Conservation (phyloP, 2,888 invertebrate species). For the Cephus runcator region DNA sequence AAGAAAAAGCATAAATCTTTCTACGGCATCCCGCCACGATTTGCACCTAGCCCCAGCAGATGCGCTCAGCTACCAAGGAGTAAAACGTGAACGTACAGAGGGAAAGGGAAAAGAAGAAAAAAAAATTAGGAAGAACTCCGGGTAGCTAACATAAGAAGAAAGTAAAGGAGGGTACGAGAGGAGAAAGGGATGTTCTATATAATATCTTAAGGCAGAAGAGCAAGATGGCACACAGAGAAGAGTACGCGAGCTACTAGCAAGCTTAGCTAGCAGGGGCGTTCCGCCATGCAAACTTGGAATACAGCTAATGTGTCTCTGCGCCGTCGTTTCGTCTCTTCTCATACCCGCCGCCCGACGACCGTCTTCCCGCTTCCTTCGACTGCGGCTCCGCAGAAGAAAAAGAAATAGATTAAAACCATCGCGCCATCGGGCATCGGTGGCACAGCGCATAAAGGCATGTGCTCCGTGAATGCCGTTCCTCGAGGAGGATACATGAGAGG, state of each 20-base stretch:
- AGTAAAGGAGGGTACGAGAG: neutral
- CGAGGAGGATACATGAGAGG: constrained; percentile 44
- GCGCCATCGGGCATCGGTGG: constrained; percentile 8
- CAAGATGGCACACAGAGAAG: constrained; percentile 8
- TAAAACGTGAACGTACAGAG: neutral
- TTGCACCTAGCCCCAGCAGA: constrained; percentile 5
- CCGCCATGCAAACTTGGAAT: constrained; percentile 64
- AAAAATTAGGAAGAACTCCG: neutral
- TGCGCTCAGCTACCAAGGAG: neutral
- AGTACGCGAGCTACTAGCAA: constrained; percentile 12
- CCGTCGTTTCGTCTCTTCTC: constrained; percentile 40
- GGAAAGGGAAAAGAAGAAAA: neutral
- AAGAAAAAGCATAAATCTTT: neutral
- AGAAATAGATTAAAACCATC: constrained; percentile 47
- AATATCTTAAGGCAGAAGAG: constrained; percentile 7
- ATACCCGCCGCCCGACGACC: constrained; percentile 22
- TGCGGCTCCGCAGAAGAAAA: constrained; percentile 29
- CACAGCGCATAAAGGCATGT: constrained; percentile 16
- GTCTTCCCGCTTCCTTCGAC: constrained; percentile 17
- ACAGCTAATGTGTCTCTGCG: constrained; percentile 51
- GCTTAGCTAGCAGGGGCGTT: constrained; percentile 54
- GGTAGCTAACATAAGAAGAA: constrained; percentile 5
- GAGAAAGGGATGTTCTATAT: neutral
- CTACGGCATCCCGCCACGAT: neutral
- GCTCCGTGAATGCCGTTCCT: neutral